Base-by-base conservation (phyloP, 2,113 vertebrate species). In the Triplophysa tibetana region DNA sequence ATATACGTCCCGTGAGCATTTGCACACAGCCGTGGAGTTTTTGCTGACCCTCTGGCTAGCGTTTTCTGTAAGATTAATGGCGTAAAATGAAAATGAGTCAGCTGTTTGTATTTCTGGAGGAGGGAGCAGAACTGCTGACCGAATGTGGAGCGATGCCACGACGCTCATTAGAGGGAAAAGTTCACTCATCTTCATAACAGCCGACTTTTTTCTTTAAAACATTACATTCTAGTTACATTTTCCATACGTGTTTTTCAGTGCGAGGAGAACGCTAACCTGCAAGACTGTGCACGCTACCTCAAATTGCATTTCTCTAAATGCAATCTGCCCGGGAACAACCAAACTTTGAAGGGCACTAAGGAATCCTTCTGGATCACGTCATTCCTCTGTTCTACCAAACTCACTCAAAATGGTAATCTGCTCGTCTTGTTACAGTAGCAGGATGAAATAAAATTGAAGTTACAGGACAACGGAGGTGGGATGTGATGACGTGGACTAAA, bases 321-420 rank as follows among this genome's bases (percentile, higher is more conserved):
- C 88, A 92, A 94, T 90, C 92, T 96, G 74, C 93, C 94, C 12
- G 93, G 95, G 85, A 98, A 94, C 89, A 97, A 93, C 89, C 97
- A 96, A 92, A 93, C 94, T 26, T 83, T 94, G 82, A 99, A 98
- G 91, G 89, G 92, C 89, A 92, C 94, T 79, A 99, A 98, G 87
- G 98, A 99, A 87, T 98, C 97, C 19, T 96, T 99, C 88, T 99
- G 97, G 96, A 97, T 99, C 90, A 98, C 97, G 1, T 98, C 97
- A 33, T 98, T 98, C 83, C 97, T 99, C 81, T 99, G 98, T 87
- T 99, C 98, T 83, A 99, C 96, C 85, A 99, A 99, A 78, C 96
- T 99, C 81, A 99, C 98, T 4, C 98, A 99, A 80, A 99, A 99
- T 17, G 97, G 98, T 99, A 94, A 43, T 60, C 11, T 50, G 64